These are phyloP conservation scores for Geophilus truncorum DNA, from an alignment of 2,888 invertebrate genomes.

Conservation along the genomic window DNA sequence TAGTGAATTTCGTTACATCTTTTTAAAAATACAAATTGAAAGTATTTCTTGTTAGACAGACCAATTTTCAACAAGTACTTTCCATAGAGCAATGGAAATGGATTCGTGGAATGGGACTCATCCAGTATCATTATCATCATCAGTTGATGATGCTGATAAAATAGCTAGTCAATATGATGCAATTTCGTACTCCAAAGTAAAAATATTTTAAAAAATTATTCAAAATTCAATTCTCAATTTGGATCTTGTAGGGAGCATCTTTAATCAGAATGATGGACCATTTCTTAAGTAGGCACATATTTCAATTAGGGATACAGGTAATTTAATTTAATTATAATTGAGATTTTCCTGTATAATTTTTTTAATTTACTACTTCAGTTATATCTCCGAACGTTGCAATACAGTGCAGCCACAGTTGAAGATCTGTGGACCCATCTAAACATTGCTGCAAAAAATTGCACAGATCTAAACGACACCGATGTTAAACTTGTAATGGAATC, in stretches of 20 bases:
- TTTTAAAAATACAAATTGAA: background rate
- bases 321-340: background rate
- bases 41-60: constrained; percentile 52
- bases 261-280: constrained; percentile 66
- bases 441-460: constrained; percentile 14
- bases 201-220: background rate
- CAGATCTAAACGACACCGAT: background rate
- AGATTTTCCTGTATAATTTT: too few relatives aligned
- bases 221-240: background rate
- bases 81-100: constrained; percentile 61
- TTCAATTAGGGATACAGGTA: constrained; percentile 61
- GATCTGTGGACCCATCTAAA: background rate
- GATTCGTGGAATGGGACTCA: constrained; percentile 67
- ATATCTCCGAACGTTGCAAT: background rate
- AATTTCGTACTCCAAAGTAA: constrained; percentile 67
- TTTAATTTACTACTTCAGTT: too few relatives aligned
- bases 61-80: constrained; percentile 63
- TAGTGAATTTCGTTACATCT: background rate
- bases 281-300: constrained; percentile 60
- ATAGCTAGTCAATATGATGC: constrained; percentile 70
- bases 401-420: background rate
- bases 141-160: constrained; percentile 63
- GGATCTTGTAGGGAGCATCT: constrained; percentile 58
- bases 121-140: constrained; percentile 58
- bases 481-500: constrained; percentile 37